Percentiles rank a stretch among this genome's conserved stretches.
Conservation (phyloP, 2,888 invertebrate genomes). For the Catocala sponsa region DNA sequence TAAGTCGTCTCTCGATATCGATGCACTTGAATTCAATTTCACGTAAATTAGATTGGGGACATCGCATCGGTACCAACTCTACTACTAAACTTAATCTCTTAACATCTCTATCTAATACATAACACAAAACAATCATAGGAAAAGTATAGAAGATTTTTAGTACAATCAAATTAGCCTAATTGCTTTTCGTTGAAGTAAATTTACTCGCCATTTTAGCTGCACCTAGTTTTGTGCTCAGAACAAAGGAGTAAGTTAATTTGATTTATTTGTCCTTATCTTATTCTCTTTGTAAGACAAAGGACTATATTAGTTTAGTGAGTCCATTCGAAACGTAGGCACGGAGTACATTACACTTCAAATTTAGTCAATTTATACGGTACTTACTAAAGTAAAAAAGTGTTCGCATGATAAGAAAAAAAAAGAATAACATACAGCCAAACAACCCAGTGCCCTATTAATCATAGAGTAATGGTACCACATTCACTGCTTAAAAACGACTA, state of each 20-base stretch:
- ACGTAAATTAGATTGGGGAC: constrained; percentile 32
- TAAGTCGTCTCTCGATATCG: constrained; percentile 18
- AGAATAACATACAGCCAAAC: constrained; percentile 1
- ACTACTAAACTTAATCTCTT: too few species aligned
- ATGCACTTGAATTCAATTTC: constrained; percentile 31
- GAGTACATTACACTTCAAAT: constrained; percentile 10
- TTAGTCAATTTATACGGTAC: constrained; percentile 22
- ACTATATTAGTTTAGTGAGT: not conserved
- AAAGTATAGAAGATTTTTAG: not conserved
- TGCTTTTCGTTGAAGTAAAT: too few species aligned
- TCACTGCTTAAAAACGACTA: constrained; percentile 34
- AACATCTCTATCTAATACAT: too few species aligned
- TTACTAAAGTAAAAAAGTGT: not conserved
- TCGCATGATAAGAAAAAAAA: not conserved
- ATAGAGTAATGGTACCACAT: constrained; percentile 33
- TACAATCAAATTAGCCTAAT: too few species aligned
- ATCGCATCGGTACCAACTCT: not conserved
- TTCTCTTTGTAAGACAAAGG: not conserved
- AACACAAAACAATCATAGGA: not conserved
- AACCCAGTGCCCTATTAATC: constrained; percentile 22
- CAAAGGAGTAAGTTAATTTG: too few species aligned
- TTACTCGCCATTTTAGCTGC: too few species aligned
- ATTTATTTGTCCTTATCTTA: not conserved
- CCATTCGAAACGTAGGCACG: too few species aligned
- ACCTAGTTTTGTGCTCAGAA: not conserved